Evolutionary conservation across 1,140 invertebrate genomes (phyloP).

Genomic region (Babylonia areolata): DNA sequence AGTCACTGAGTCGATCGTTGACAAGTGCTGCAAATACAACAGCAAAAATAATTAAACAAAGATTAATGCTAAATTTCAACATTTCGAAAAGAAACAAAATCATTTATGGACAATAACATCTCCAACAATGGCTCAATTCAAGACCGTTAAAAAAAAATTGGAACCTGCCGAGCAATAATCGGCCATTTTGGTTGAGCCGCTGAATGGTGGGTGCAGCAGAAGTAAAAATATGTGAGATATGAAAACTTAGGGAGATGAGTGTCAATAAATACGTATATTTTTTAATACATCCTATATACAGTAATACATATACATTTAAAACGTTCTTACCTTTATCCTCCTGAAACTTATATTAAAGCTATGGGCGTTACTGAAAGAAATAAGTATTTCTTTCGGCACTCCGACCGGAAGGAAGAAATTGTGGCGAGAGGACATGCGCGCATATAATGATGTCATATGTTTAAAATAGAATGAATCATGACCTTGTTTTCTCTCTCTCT

Average conservation of each 20-base stretch:
- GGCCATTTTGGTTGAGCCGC: too few species aligned
- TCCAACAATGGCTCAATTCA: too few species aligned
- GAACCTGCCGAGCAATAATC: too few species aligned
- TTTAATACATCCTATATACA: neutral
- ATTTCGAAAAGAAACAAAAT: too few species aligned
- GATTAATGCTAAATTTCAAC: too few species aligned
- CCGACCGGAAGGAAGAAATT: slow-evolving; percentile 1
- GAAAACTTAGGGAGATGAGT: neutral
- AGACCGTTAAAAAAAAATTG: too few species aligned
- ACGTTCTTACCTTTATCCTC: neutral
- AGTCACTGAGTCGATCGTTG: too few species aligned
- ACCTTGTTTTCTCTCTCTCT: too few species aligned
- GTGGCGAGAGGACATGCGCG: neutral
- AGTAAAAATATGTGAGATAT: neutral
- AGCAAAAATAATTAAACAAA: too few species aligned
- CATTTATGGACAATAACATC: too few species aligned
- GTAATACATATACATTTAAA: neutral
- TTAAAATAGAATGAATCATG: neutral
- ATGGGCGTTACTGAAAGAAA: neutral
- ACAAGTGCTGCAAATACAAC: too few species aligned
- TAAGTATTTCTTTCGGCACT: neutral
- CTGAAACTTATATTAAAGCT: neutral
- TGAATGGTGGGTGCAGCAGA: neutral
- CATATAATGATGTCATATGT: neutral
- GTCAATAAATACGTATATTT: neutral